Base-by-base conservation (phyloP, 1,140 invertebrate species). In the Platyura marginata region DNA sequence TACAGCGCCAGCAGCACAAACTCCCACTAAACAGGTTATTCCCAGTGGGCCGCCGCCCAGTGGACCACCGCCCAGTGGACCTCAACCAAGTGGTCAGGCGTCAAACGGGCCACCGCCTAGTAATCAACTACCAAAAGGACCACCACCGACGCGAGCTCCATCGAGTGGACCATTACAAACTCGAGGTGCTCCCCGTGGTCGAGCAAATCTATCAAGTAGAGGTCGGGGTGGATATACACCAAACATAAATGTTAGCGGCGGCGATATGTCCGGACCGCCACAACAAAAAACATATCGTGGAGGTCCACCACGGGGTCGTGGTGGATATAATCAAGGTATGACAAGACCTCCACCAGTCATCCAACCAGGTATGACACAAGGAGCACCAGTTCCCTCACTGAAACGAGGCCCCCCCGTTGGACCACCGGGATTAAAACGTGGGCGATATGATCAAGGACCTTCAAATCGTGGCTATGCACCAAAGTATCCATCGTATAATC, bases 401-500 rank as follows among this genome's bases (percentile, higher is more conserved):
- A 36, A 36, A 36, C 10, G 34, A 11, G 34, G 34, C 10, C 34
- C 34, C 6, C 34, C 34, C 6, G 5, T 16, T 10, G 34, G 34
- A 10, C 9, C 15, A 16, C 34, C 34, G 9, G 34, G 34, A 36
- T n/a, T n/a, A 18, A 44, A 33, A 40, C 15, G 36, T 16, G 23
- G 37, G 16, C 2, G 18, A 22, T 36, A 42, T 10, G 21, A 32
- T 13, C 13, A 16, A 32, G n/a, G n/a, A 34, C 8, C 20, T 4
- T 33, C 43, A 33, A 45, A 34, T 45, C 44, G 43, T 45, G 33
- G 39, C 32, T 22, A 15, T 47, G 45, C 46, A 39, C 19, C 18
- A 21, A 22, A 22, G 18, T 18, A 40, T 40, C 18, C 38, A 8
- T 21, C 19, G 10, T 11, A 20, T 11, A 18, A 13, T 5, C 18